phyloP scores from a whole-genome alignment of 2,113 vertebrate genomes.

The Myocastor coypus region DNA sequence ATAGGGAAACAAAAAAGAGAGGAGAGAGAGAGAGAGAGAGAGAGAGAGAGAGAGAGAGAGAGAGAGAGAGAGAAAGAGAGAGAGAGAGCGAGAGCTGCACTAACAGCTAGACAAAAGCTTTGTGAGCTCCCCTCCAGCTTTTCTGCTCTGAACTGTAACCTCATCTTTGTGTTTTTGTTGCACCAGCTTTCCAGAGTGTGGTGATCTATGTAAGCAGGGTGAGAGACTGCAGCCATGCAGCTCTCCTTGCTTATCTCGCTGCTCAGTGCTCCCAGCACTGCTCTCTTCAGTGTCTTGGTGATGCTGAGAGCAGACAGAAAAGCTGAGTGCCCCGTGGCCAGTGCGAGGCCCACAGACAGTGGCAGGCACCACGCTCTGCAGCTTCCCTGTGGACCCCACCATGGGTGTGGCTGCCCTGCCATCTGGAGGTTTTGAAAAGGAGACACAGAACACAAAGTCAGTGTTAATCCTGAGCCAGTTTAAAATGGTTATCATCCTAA shows the following conservation, averaged over 20 bases:
- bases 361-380: fast-evolving
- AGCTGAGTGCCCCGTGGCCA: fast-evolving
- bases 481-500: neutral
- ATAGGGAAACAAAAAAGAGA: neutral
- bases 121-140: neutral
- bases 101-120: neutral
- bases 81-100: neutral
- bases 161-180: neutral
- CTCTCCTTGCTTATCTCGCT: fast-evolving
- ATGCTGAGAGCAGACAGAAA: neutral
- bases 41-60: fast-evolving
- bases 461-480: neutral
- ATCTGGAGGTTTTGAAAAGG: neutral
- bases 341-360: fast-evolving
- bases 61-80: neutral
- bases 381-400: fast-evolving
- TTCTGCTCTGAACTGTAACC: neutral
- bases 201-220: neutral
- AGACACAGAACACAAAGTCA: neutral
- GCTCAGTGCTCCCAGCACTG: fast-evolving
- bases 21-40: neutral
- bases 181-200: neutral
- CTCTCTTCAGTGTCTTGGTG: fast-evolving
- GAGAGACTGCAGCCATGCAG: neutral
- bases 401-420: fast-evolving